Conservation (phyloP, 2,113 vertebrate genomes). For the Octodon degus region DNA sequence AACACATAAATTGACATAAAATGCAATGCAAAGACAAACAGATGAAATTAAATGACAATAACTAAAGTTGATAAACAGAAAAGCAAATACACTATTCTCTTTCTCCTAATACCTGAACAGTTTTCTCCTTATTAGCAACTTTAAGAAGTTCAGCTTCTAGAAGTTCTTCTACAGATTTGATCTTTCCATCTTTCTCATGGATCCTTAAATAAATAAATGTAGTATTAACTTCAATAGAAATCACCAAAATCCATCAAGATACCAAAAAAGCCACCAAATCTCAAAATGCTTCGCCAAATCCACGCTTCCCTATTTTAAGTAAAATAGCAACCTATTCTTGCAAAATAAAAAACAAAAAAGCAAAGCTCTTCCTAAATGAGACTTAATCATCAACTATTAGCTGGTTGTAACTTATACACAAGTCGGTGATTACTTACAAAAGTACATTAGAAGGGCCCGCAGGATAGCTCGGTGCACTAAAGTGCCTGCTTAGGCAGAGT, state of each 20-base stretch:
- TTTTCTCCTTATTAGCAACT: conserved; percentile 88
- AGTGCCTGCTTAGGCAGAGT: no score
- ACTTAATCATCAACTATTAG: conserved; percentile 21
- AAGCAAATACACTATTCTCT: not conserved
- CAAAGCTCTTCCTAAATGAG: conserved; percentile 37
- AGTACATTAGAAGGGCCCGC: not conserved
- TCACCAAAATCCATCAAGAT: not conserved
- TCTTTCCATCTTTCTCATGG: conserved; percentile 92
- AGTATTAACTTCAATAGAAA: conserved; percentile 45
- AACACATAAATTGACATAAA: conserved; percentile 83
- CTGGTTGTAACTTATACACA: not conserved
- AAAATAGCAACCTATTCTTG: not conserved
- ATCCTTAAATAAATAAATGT: conserved; percentile 86
- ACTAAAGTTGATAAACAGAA: conserved; percentile 75
- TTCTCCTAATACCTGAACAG: conserved; percentile 85
- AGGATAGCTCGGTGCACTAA: no score
- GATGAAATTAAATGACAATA: conserved; percentile 77
- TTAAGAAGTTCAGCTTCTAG: conserved; percentile 90
- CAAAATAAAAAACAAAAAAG: not conserved
- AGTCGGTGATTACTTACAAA: not conserved
- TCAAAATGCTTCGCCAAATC: conserved; percentile 32
- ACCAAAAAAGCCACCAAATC: conserved; percentile 19
- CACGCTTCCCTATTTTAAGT: not conserved
- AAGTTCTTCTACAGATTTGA: conserved; percentile 91
- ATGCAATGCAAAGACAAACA: conserved; percentile 81